Conservation (phyloP, 1,140 invertebrate genomes). For the Cherax destructor region DNA sequence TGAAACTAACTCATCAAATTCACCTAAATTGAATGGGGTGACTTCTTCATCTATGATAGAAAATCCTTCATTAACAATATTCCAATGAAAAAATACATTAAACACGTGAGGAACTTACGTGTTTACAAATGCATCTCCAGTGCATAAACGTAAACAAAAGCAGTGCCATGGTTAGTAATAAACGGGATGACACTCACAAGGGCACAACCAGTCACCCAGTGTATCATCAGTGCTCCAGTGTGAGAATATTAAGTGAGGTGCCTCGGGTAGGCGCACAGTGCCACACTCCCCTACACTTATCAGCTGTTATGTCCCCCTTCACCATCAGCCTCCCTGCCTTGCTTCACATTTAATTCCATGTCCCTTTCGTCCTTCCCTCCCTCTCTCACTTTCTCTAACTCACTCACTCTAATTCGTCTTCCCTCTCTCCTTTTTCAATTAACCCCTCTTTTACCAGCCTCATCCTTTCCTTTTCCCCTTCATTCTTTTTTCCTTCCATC, state of each 20-base stretch:
- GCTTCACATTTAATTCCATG: background rate
- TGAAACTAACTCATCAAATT: no score
- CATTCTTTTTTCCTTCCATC: background rate
- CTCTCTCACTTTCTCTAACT: no score
- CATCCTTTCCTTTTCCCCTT: background rate
- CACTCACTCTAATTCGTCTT: background rate
- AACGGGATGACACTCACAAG: no score
- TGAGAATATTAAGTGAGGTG: slow-evolving; percentile 57
- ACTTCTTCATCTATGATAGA: no score
- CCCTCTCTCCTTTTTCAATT: background rate
- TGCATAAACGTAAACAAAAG: no score
- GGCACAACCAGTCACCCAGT: background rate
- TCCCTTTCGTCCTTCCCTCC: background rate
- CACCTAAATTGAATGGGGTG: no score
- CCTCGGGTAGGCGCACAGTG: slow-evolving; percentile 26
- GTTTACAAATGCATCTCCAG: no score
- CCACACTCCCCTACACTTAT: slow-evolving; percentile 26
- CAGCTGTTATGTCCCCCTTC: slow-evolving; percentile 17
- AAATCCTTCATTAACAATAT: no score
- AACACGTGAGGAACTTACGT: no score
- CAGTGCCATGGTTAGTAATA: no score
- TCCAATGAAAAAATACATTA: no score
- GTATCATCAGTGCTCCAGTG: slow-evolving; percentile 4
- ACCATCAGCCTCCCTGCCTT: background rate
- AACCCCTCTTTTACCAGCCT: background rate